Base-by-base conservation (phyloP, 2,113 vertebrate genomes). In the Cephalopterus ornatus region DNA sequence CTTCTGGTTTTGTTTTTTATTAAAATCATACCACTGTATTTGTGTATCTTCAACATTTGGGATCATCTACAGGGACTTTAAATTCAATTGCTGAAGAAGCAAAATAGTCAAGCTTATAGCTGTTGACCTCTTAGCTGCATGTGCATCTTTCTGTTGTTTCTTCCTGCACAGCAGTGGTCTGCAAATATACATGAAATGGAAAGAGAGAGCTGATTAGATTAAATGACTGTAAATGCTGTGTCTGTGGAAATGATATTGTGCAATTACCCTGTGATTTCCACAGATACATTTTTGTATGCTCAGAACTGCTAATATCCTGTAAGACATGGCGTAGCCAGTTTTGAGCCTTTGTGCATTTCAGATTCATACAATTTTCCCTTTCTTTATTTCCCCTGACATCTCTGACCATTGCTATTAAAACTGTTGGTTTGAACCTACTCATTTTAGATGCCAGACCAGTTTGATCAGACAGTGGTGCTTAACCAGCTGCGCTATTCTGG, bases 401-500 rank as follows among this genome's bases (percentile, higher is more conserved):
- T 81, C 33, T 66, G 70, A 58, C 58, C 37, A 22, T 74, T 93
- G 71, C 85, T 86, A 44, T 83, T 93, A 50, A 91, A 81, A 46
- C 11, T 41, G 33, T 81, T 85, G 44, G 88, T 86, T 93, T 75
- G 72, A 79, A 96, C 91, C 41, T 82, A 9, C 12, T 93, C 16
- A 0, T 81, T 97, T 49, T 55, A 99, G 99, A 99, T 99, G 99
- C 99, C 99, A 37, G 99, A 99, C 93, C 99, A 98, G 83, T 99
- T 99, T 96, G 99, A 99, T 97, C 99, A 99, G 98, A 98, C 98
- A 0, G 97, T 99, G 73, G 99, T 99, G 87, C 98, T 99, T 67
- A 99, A 99, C 98, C 99, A 99, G 98, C 98, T 99, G 97, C 97
- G 98, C 33, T 99, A 99, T 93, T 99, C 99, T 0, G 99, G 99